phyloP scores from a whole-genome alignment of 2,113 vertebrate species.

The Accipiter virgatus region DNA sequence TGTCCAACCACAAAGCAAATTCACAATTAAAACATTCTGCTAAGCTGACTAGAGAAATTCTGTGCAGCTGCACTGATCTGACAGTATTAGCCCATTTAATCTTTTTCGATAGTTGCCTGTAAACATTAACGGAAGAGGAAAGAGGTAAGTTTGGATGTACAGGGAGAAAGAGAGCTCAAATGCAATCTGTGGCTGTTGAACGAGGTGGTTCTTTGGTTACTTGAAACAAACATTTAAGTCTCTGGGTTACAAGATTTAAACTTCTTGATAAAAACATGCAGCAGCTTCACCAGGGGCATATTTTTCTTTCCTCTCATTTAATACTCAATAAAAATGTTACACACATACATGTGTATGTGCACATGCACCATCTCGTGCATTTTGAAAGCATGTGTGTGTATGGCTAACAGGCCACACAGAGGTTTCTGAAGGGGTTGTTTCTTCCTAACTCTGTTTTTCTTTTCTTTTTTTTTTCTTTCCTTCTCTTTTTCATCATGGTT shows the following conservation, averaged over 20 bases:
- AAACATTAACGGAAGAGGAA: not conserved
- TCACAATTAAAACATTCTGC: not conserved
- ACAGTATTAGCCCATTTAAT: not conserved
- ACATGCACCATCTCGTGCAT: not conserved
- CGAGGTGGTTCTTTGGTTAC: not conserved
- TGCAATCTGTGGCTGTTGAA: not conserved
- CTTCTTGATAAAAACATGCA: not conserved
- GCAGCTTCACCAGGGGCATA: not conserved
- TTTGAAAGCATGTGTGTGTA: not conserved
- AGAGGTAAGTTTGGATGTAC: not conserved
- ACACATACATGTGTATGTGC: not conserved
- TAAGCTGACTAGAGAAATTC: not conserved
- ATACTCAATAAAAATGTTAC: not conserved
- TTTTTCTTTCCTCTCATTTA: not conserved
- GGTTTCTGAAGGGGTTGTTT: not conserved
- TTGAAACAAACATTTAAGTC: not conserved
- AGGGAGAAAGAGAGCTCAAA: not conserved
- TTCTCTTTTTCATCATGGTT: not conserved
- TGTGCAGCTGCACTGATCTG: not conserved
- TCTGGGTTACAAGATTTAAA: not conserved
- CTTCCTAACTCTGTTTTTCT: not conserved
- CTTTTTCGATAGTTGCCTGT: not conserved
- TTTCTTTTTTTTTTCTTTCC: not conserved
- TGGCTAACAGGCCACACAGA: not conserved
- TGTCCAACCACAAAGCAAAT: not conserved